Percentiles rank a stretch among this genome's conserved stretches.
These are phyloP conservation scores for Oncorhynchus masou DNA, from an alignment of 2,113 vertebrate species.

Conservation along the genomic window DNA sequence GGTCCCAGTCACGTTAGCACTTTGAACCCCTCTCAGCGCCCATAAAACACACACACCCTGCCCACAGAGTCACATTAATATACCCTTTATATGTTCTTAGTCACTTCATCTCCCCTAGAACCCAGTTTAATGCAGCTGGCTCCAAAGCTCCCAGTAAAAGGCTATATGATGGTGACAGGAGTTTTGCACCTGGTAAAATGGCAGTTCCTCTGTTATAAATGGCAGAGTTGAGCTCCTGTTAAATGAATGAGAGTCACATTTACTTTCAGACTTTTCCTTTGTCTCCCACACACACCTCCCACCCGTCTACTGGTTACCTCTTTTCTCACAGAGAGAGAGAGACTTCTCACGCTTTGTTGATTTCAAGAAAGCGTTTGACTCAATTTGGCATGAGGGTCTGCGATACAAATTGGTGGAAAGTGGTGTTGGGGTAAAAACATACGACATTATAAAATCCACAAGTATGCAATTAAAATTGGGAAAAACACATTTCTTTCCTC, in stretches of 20 bases:
- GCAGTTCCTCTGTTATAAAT: constrained; percentile 38
- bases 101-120: constrained; percentile 58
- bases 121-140: constrained; percentile 52
- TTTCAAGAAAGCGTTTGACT: too few relatives aligned
- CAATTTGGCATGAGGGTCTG: too few relatives aligned
- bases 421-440: too few relatives aligned
- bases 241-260: constrained; percentile 14
- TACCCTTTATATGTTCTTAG: constrained; percentile 36
- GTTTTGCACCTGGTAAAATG: constrained; percentile 58
- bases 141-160: constrained; percentile 8
- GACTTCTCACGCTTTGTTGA: too few relatives aligned
- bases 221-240: constrained; percentile 42
- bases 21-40: constrained; percentile 46
- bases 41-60: constrained; percentile 6
- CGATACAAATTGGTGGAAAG: too few relatives aligned
- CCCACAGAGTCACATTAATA: not conserved
- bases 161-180: constrained; percentile 11
- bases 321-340: too few relatives aligned
- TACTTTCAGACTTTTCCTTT: not conserved
- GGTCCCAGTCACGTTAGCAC: constrained; percentile 61
- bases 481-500: too few relatives aligned
- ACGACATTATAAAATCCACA: too few relatives aligned
- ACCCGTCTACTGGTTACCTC: not conserved
- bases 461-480: too few relatives aligned
- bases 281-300: not conserved